phyloP scores from a whole-genome alignment of 2,888 invertebrate species.

The Notodonta dromedarius region DNA sequence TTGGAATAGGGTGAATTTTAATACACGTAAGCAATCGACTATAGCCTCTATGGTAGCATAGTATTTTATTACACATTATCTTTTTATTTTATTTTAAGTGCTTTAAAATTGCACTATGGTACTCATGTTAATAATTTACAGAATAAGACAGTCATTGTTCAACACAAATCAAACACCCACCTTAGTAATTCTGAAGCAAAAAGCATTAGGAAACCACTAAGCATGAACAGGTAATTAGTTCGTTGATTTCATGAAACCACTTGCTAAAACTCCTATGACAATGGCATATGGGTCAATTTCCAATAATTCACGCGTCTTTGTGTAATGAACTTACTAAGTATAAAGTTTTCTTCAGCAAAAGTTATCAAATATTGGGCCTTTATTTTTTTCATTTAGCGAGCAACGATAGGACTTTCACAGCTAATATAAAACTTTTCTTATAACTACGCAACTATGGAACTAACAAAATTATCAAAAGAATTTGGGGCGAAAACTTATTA shows the following conservation, averaged over 20 bases:
- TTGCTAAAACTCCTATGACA: too few species aligned
- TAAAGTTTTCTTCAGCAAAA: not conserved
- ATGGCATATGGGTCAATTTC: too few species aligned
- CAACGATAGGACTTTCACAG: not conserved
- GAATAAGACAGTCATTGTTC: too few species aligned
- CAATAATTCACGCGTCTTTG: too few species aligned
- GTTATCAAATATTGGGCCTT: not conserved
- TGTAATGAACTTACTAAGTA: too few species aligned
- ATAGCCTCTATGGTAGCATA: conserved; percentile 25
- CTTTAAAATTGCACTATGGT: not conserved
- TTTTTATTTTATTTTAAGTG: not conserved
- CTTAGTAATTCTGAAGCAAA: not conserved
- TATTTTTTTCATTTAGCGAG: conserved; percentile 4
- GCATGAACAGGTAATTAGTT: too few species aligned
- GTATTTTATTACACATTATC: conserved; percentile 15
- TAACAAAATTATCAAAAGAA: conserved; percentile 11
- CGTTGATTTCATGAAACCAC: too few species aligned
- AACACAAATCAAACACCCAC: not conserved
- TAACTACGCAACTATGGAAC: conserved; percentile 1
- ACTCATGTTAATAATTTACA: too few species aligned
- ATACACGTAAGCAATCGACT: conserved; percentile 47
- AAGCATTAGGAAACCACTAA: too few species aligned
- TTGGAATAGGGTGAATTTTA: conserved; percentile 64
- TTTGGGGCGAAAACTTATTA: conserved; percentile 6
- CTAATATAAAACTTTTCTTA: conserved; percentile 10